Evolutionary conservation across 2,888 invertebrate genomes (phyloP).

Genomic region (Odontocerum albicorne): DNA sequence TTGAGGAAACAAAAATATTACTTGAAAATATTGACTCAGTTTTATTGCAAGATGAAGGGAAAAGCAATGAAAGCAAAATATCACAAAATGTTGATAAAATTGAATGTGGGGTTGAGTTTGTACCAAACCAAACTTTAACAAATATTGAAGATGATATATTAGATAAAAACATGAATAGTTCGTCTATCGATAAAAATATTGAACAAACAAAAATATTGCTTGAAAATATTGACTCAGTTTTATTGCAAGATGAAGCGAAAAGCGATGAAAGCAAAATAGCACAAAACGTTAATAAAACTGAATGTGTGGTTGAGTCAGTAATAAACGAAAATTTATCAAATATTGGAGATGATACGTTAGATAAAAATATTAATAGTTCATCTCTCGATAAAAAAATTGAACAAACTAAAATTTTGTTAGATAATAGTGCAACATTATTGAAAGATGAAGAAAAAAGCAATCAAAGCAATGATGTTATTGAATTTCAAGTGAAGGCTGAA

Average conservation of each 20-base stretch:
- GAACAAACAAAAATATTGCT: not conserved
- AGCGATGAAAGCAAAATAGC: not conserved
- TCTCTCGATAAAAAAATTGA: constrained; percentile 21
- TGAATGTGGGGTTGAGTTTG: too few species aligned
- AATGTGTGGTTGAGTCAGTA: constrained; percentile 41
- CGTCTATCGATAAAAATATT: too few species aligned
- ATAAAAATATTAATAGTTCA: not conserved
- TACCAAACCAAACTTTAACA: too few species aligned
- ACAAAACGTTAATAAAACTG: not conserved
- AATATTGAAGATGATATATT: too few species aligned
- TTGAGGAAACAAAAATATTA: too few species aligned
- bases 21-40: too few species aligned
- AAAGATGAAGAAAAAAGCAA: not conserved
- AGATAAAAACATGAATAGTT: too few species aligned
- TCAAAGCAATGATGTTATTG: constrained; percentile 11
- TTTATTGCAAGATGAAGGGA: too few species aligned
- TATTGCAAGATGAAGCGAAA: not conserved
- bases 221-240: too few species aligned
- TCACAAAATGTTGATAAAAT: constrained; percentile 49
- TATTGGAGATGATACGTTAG: not conserved
- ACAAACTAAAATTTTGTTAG: constrained; percentile 24
- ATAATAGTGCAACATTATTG: constrained; percentile 11
- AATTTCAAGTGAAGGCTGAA: not conserved
- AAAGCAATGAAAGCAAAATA: too few species aligned
- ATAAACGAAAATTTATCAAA: constrained; percentile 40